phyloP scores from a whole-genome alignment of 2,113 vertebrate species.

The Mirounga angustirostris region DNA sequence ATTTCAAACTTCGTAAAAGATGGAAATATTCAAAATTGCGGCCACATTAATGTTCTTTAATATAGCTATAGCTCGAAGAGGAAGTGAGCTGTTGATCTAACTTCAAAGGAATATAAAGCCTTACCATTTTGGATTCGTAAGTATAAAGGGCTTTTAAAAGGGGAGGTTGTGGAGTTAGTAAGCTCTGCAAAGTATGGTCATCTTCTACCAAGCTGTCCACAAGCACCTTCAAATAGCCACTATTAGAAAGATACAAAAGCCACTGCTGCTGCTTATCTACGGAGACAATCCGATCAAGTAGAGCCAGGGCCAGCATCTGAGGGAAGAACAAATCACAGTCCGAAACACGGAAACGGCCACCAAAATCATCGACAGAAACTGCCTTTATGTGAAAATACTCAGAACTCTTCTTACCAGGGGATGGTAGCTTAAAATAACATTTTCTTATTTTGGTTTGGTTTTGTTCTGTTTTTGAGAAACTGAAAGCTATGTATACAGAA shows the following conservation, averaged over 20 bases:
- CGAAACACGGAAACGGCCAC: background rate
- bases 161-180: constrained; percentile 95
- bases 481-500: constrained; percentile 42
- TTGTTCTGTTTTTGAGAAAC: background rate
- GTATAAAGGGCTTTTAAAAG: constrained; percentile 97
- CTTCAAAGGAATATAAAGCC: background rate
- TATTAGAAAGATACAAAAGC: constrained; percentile 97
- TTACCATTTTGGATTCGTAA: constrained; percentile 99
- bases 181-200: constrained; percentile 93
- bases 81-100: background rate
- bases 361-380: background rate
- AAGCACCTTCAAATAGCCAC: constrained; percentile 96
- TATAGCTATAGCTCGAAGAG: background rate
- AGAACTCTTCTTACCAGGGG: background rate
- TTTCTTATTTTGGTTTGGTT: background rate
- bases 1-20: constrained; percentile 45
- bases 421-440: background rate
- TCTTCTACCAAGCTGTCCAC: constrained; percentile 97
- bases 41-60: background rate
- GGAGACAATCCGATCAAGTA: constrained; percentile 94
- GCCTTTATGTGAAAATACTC: background rate
- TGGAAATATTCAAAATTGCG: background rate
- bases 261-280: constrained; percentile 97
- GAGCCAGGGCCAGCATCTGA: constrained; percentile 97
- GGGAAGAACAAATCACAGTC: background rate